phyloP scores from a whole-genome alignment of 1,140 invertebrate genomes.

The Ruditapes philippinarum region DNA sequence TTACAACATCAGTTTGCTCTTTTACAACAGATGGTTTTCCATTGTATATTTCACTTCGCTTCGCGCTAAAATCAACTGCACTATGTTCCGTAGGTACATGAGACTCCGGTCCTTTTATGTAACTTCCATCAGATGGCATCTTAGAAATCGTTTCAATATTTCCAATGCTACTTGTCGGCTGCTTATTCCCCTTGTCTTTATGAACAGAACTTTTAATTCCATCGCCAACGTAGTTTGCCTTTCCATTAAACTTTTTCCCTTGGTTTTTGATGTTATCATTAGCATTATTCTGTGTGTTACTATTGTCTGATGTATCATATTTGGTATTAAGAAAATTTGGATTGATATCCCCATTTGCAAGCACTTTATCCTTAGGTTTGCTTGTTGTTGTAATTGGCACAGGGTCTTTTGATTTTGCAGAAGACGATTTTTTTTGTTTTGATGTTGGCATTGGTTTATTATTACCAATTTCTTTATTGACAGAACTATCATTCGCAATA shows the following conservation, averaged over 20 bases:
- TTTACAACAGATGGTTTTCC: not conserved
- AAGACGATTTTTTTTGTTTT: no score
- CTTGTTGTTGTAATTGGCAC: no score
- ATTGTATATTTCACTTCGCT: not conserved
- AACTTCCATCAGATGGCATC: constrained; percentile 10
- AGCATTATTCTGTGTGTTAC: not conserved
- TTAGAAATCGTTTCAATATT: not conserved
- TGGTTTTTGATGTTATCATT: not conserved
- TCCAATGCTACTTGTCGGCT: not conserved
- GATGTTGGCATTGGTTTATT: no score
- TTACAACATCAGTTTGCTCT: constrained; percentile 23
- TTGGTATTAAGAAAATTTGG: not conserved
- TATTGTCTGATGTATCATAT: no score
- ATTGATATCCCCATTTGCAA: constrained; percentile 35
- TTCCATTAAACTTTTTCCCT: no score
- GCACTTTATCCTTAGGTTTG: not conserved
- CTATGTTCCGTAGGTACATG: not conserved
- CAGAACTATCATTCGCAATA: constrained; percentile 1
- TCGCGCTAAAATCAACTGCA: not conserved
- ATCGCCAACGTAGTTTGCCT: not conserved
- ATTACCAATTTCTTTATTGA: no score
- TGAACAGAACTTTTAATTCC: not conserved
- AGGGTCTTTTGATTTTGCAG: no score
- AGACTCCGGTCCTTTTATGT: constrained; percentile 35
- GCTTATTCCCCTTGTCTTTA: not conserved